phyloP scores from a whole-genome alignment of 1,140 invertebrate species.

The Hyles vespertilio region DNA sequence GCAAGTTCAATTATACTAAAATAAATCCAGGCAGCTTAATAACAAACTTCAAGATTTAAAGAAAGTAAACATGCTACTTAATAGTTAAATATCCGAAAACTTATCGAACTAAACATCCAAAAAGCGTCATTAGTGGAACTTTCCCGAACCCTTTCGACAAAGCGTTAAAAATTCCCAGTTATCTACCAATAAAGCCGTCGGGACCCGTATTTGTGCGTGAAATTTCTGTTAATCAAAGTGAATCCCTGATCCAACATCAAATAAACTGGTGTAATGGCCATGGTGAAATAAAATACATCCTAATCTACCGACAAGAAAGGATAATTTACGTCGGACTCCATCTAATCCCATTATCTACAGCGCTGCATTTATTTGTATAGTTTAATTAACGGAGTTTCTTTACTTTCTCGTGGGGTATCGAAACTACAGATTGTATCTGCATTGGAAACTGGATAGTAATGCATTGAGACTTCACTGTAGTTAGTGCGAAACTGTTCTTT shows the following conservation, averaged over 20 bases:
- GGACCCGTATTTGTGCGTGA: neutral
- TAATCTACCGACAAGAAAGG: slow-evolving; percentile 6
- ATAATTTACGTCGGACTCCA: slow-evolving; percentile 11
- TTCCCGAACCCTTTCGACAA: neutral
- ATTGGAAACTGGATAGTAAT: no score
- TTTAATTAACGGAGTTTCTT: slow-evolving; percentile 2
- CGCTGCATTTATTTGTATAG: slow-evolving; percentile 6
- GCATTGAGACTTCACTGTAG: no score
- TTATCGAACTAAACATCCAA: no score
- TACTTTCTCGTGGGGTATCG: no score
- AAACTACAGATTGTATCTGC: no score
- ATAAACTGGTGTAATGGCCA: slow-evolving; percentile 11
- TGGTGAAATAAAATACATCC: slow-evolving; percentile 12
- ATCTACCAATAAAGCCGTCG: neutral
- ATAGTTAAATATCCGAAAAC: no score
- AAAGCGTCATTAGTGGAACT: neutral
- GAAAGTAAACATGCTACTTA: no score
- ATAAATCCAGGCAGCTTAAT: no score
- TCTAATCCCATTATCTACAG: slow-evolving; percentile 7
- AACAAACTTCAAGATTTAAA: no score
- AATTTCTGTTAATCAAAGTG: slow-evolving; percentile 7
- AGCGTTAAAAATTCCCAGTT: neutral
- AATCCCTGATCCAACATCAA: slow-evolving; percentile 3
- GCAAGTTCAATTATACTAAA: no score
- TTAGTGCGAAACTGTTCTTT: no score